Percentiles rank a stretch among this genome's conserved stretches.
Evolutionary conservation across 1,140 invertebrate genomes (phyloP).

Genomic region (Procambarus clarkii): DNA sequence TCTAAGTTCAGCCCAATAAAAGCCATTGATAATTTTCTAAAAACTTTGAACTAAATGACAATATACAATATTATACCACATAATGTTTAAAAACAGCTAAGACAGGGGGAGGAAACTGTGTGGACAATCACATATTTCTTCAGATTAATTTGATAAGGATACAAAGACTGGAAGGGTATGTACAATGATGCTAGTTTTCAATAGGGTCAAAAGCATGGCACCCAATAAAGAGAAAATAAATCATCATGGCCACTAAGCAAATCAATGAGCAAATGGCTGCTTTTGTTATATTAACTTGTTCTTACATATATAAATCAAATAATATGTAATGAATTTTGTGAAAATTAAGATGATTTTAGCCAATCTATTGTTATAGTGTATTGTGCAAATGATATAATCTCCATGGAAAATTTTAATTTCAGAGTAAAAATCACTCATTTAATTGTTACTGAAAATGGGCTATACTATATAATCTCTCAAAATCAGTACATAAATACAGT

Average conservation of each 20-base stretch:
- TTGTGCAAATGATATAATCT: too few relatives aligned
- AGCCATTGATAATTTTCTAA: not conserved
- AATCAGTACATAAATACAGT: too few relatives aligned
- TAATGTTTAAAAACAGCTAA: too few relatives aligned
- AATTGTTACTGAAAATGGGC: too few relatives aligned
- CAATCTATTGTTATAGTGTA: too few relatives aligned
- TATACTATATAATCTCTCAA: too few relatives aligned
- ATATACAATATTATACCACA: not conserved
- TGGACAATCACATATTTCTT: conserved; percentile 1
- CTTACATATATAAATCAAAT: not conserved
- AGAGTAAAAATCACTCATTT: too few relatives aligned
- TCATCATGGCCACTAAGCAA: not conserved
- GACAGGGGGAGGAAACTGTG: not conserved
- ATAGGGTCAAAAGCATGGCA: not conserved
- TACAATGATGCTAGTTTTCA: not conserved
- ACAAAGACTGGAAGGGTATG: conserved; percentile 31
- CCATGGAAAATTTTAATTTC: too few relatives aligned
- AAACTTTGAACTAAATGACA: not conserved
- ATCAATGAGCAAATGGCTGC: not conserved
- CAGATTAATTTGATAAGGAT: not conserved
- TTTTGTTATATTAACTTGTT: not conserved
- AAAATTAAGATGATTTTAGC: not conserved
- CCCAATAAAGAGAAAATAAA: not conserved
- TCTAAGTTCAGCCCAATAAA: not conserved
- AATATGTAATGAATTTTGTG: not conserved